A percentile compares a stretch with the other conserved stretches of the same genome.
phyloP scores from a whole-genome alignment of 1,140 invertebrate genomes.

The Pseudomyrmex concolor region DNA sequence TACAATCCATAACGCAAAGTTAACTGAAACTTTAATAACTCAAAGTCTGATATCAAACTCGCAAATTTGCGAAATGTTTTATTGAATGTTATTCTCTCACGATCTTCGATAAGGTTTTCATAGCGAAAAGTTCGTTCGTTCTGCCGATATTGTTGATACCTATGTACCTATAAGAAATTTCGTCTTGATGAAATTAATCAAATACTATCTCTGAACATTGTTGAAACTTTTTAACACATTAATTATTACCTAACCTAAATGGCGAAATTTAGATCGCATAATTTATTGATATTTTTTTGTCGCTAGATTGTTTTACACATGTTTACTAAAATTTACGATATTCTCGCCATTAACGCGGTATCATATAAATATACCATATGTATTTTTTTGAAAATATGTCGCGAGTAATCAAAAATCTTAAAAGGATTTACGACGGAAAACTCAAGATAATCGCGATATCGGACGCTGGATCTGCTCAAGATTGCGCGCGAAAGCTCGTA shows the following conservation, averaged over 20 bases:
- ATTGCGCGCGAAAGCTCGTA: constrained; percentile 13
- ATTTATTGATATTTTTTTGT: not conserved
- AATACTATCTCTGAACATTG: not conserved
- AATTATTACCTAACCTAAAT: not conserved
- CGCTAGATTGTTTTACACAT: too few species aligned
- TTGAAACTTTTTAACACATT: not conserved
- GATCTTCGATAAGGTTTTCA: constrained; percentile 37
- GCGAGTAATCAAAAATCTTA: constrained; percentile 3
- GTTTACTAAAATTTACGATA: too few species aligned
- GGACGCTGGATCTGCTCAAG: not conserved
- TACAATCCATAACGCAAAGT: constrained; percentile 1
- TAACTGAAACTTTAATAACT: constrained; percentile 37
- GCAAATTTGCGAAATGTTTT: constrained; percentile 24
- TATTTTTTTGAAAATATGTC: too few species aligned
- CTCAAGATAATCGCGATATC: constrained; percentile 22
- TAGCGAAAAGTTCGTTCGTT: constrained; percentile 14
- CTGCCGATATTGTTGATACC: too few species aligned
- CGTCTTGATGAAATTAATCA: not conserved
- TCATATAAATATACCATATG: too few species aligned
- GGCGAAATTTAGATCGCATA: not conserved
- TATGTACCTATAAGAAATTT: not conserved
- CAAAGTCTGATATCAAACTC: constrained; percentile 34
- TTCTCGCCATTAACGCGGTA: too few species aligned
- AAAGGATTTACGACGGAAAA: not conserved
- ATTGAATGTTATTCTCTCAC: constrained; percentile 21